Evolutionary conservation across 2,888 invertebrate species (phyloP), one percentile per base, ranked within the genome.

Genomic region (Saturnia japonica): DNA sequence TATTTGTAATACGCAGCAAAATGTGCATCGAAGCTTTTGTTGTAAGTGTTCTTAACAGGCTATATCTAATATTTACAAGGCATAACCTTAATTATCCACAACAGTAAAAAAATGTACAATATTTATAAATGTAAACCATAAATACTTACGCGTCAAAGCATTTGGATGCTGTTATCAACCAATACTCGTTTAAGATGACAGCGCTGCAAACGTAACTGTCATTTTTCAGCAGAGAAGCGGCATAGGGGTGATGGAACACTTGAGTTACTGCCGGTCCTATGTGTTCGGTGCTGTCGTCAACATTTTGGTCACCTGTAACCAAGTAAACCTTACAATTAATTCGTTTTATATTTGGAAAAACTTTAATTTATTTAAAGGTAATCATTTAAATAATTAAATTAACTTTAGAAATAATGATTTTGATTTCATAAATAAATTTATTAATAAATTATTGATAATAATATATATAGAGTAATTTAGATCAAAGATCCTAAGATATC

Each of bases 101-200:
- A n/a, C 3, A 14, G 1, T 43, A 11, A 43, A 43, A 43, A 11
- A 43, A 43, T 14, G 43, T 25, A 62, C 19, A 42, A 2, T 25
- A 25, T 25, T 12, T 0, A 25, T 14, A 28, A 54, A 11, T 54
- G 7, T 54, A 22, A 28, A 60, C 0, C 19, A 25, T n/a, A 34
- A 40, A 16, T 72, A 91, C 93, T 91, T 73, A 94, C 93, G 86
- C 3, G 42, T 90, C 86, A 69, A 93, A 93, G 76, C 93, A 94
- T 72, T 92, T 92, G 0, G 93, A 89, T 0, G 89, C 74, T 0
- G 93, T 89, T 1, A 93, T 71, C 0, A 90, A 76, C 93, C 93
- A 94, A 73, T 88, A 85, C 0, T 79, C 83, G 79, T 94, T 94
- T 47, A 94, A 85, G 42, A 94, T 75, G 12, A 90, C 78, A 0